phyloP scores from a whole-genome alignment of 2,888 invertebrate species.

The Drosophila nr. perissopoda region DNA sequence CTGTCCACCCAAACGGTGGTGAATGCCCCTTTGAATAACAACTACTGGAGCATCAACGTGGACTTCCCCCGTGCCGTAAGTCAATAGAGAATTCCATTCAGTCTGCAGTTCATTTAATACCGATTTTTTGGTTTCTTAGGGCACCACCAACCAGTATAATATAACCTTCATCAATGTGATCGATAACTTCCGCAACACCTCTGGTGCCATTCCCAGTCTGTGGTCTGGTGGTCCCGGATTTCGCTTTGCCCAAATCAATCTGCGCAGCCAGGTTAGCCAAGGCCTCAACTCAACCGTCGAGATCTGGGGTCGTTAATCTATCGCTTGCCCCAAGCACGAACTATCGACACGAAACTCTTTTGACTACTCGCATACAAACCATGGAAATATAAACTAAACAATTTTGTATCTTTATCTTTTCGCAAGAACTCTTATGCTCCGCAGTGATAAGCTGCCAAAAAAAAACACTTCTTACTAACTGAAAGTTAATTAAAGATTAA shows the following conservation, averaged over 20 bases:
- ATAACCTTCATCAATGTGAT: conserved; percentile 60
- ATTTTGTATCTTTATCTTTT: neutral
- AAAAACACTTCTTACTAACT: conserved; percentile 20
- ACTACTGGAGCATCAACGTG: conserved; percentile 50
- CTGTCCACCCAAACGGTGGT: conserved; percentile 52
- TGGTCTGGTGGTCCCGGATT: conserved; percentile 67
- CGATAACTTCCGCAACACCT: conserved; percentile 73
- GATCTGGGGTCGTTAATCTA: conserved; percentile 61
- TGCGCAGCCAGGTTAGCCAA: conserved; percentile 47
- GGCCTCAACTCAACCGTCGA: conserved; percentile 74
- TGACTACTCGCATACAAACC: conserved; percentile 1
- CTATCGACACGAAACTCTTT: neutral
- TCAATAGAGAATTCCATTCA: neutral
- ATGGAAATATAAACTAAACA: neutral
- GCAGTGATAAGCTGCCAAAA: conserved; percentile 48
- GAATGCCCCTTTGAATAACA: conserved; percentile 48
- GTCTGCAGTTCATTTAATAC: neutral
- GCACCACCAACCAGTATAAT: conserved; percentile 31
- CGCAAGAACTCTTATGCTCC: conserved; percentile 13
- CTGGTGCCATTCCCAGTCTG: conserved; percentile 65
- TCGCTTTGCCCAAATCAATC: conserved; percentile 52
- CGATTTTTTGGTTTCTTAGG: conserved; percentile 41
- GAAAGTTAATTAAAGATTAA: conserved; percentile 62
- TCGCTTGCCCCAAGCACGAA: neutral
- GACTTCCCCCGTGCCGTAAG: conserved; percentile 62